These are phyloP conservation scores for Microchrysa polita DNA, from an alignment of 2,888 invertebrate genomes.

Conservation along the genomic window DNA sequence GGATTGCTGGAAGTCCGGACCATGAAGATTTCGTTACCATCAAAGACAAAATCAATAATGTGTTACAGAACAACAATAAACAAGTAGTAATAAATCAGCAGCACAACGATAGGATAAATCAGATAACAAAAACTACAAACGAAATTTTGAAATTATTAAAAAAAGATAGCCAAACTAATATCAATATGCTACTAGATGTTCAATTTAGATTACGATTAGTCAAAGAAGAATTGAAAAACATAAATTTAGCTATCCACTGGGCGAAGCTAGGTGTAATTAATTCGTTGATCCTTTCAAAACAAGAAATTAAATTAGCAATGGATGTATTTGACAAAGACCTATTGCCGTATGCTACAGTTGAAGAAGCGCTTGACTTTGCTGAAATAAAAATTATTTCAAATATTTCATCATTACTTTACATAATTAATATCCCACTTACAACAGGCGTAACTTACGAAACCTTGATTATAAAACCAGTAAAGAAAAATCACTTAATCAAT, in stretches of 20 bases:
- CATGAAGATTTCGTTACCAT: too few species aligned
- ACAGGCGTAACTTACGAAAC: not conserved
- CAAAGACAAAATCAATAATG: conserved; percentile 14
- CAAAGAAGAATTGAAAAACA: not conserved
- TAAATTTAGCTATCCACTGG: not conserved
- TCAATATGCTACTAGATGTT: not conserved
- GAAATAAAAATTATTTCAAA: conserved; percentile 12
- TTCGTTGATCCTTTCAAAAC: not conserved
- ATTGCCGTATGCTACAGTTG: not conserved
- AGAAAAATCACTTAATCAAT: not conserved
- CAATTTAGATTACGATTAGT: not conserved
- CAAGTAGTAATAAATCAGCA: not conserved
- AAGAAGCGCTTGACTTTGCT: conserved; percentile 1
- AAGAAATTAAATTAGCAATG: not conserved
- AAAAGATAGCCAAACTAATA: not conserved
- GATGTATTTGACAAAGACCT: not conserved
- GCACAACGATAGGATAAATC: not conserved
- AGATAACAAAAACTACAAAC: not conserved
- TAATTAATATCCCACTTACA: not conserved
- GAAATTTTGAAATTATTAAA: too few species aligned
- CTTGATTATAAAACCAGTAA: not conserved
- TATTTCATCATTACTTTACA: not conserved
- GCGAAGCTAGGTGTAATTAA: not conserved
- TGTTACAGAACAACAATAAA: too few species aligned
- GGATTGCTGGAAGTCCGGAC: conserved; percentile 26